Base-by-base conservation (phyloP, 2,888 invertebrate genomes). In the Chymomyza amoena region DNA sequence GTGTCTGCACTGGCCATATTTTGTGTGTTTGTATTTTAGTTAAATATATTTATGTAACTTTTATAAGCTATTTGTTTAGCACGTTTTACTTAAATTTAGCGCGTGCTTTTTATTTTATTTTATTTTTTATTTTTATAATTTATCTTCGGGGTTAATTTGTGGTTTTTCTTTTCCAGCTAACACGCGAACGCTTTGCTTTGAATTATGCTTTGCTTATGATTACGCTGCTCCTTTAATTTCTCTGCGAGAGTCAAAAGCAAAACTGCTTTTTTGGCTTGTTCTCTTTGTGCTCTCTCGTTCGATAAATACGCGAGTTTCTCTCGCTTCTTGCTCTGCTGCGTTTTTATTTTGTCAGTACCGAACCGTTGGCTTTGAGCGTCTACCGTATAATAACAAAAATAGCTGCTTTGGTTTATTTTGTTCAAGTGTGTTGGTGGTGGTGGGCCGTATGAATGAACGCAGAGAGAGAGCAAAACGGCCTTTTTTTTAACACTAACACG, bases 171-270 rank as follows among this genome's bases (percentile, higher is more conserved):
- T 10, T 18, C n/a, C 18, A 20, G 9, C 36, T 64, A 25, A 16
- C 64, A 18, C 20, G n/a, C 61, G n/a, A 20, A 61, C 20, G 15
- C 18, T 62, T 51, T 45, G 36, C 28, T 20, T 16, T 45, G 18
- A 68, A 36, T 64, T n/a, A 66, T 62, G 72, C 69, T 59, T 56
- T 36, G 54, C 25, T 15, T 36, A 51, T 54, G 63, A n/a, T 62
- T 63, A 10, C 6, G 69, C 28, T 32, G 66, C 68, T 87, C 88
- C 88, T 88, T 86, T 75, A 76, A 88, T 88, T 65, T 73, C 64
- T 50, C 51, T 50, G 62, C n/a, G 61, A 36, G 60, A 36, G 60
- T 25, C 16, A 16, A 52, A 16, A 39, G 39, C n/a, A 52, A 54
- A 28, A 45, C 18, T 13, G 20, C 36, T 62, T 10, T 16, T 25